phyloP scores from a whole-genome alignment of 1,140 invertebrate species.

The Phymorhynchus buccinoides region DNA sequence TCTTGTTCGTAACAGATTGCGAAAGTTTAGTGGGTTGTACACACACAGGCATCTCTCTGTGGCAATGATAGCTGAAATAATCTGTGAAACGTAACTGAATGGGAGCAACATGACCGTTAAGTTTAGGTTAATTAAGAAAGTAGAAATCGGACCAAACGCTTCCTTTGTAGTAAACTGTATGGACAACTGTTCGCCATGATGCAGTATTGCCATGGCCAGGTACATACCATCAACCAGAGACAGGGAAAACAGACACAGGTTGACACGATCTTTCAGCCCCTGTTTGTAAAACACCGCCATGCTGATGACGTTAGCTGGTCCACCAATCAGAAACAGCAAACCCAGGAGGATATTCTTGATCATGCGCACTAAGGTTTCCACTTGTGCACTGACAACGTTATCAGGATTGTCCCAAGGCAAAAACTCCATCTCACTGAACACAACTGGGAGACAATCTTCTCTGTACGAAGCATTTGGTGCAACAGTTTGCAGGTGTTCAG shows the following conservation, averaged over 20 bases:
- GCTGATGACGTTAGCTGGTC: slow-evolving; percentile 1
- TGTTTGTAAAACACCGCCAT: slow-evolving; percentile 5
- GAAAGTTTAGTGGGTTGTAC: not conserved
- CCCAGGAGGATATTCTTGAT: not conserved
- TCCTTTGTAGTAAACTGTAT: not conserved
- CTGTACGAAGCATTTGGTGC: too few species aligned
- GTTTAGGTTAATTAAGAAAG: not conserved
- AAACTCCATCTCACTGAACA: not conserved
- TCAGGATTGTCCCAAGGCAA: slow-evolving; percentile 2
- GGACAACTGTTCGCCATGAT: not conserved
- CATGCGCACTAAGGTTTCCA: not conserved
- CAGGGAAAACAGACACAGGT: not conserved
- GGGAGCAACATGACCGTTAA: not conserved
- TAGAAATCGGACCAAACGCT: not conserved
- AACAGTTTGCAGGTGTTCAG: too few species aligned
- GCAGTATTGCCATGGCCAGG: not conserved
- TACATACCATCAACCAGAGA: not conserved
- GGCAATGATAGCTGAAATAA: slow-evolving; percentile 17
- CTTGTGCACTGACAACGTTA: not conserved
- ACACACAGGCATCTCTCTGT: slow-evolving; percentile 10
- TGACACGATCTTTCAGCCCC: not conserved
- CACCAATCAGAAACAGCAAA: not conserved
- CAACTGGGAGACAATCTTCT: not conserved
- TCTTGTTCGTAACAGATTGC: not conserved
- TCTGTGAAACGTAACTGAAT: not conserved